Conservation (phyloP, 2,797 vertebrate species). For the Pseudopleuronectes americanus region DNA sequence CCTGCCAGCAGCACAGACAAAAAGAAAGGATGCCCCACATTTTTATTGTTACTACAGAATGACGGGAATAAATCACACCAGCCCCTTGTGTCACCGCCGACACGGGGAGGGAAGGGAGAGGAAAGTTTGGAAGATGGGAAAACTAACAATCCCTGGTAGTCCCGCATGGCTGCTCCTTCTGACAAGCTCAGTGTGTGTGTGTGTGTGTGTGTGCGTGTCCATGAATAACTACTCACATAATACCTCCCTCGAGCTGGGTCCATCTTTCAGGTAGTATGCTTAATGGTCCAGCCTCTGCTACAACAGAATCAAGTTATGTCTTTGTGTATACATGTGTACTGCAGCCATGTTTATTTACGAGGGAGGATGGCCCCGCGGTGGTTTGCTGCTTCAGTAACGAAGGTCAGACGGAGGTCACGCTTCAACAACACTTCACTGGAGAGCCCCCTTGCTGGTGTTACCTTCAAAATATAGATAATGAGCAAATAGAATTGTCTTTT, state of each 20-base stretch:
- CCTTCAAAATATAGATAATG: background rate
- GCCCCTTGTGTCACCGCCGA: conserved; percentile 52
- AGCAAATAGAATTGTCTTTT: background rate
- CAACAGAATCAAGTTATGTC: conserved; percentile 24
- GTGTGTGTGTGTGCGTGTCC: conserved; percentile 13
- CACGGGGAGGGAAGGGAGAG: conserved; percentile 23
- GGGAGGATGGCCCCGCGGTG: background rate
- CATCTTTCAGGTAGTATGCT: conserved; percentile 35
- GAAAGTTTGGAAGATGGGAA: conserved; percentile 47
- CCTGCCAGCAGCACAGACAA: conserved; percentile 40
- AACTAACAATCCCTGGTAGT: conserved; percentile 62
- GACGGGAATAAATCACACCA: conserved; percentile 69
- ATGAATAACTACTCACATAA: conserved; percentile 26
- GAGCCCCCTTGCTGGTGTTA: conserved; percentile 1
- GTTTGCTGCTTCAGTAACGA: conserved; percentile 8
- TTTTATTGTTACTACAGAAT: conserved; percentile 68
- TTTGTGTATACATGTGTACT: conserved; percentile 3
- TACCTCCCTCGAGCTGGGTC: conserved; percentile 15
- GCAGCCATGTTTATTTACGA: conserved; percentile 10
- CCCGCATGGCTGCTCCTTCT: conserved; percentile 35
- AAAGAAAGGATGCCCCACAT: conserved; percentile 49
- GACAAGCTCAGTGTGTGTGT: conserved; percentile 23
- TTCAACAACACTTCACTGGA: conserved; percentile 1
- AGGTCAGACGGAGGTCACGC: background rate
- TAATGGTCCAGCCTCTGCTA: conserved; percentile 40